A percentile compares a stretch with the other conserved stretches of the same genome.
Conservation (phyloP, 1,140 invertebrate species). For the Orchestia grillus region DNA sequence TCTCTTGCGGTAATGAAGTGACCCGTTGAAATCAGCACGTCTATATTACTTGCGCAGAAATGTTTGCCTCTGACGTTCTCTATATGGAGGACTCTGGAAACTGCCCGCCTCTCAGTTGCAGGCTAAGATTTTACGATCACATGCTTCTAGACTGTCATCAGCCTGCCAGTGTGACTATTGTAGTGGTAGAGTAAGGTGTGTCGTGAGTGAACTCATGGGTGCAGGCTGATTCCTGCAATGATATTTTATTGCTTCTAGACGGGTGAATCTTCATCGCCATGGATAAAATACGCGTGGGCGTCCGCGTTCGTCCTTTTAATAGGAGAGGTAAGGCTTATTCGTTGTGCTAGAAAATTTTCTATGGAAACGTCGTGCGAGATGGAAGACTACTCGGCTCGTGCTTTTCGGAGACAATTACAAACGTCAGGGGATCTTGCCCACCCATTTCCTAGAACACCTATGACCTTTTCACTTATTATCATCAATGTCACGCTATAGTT, state of each 20-base stretch:
- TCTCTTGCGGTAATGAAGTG: not conserved
- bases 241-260: constrained; percentile 9
- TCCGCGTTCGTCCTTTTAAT: constrained; percentile 40
- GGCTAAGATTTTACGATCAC: not conserved
- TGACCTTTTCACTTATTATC: not conserved
- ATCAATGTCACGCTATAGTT: not conserved
- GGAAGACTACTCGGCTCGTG: not conserved
- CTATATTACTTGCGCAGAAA: not conserved
- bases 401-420: constrained; percentile 31
- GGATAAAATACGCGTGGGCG: constrained; percentile 46
- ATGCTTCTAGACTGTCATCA: not conserved
- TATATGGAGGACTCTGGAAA: not conserved
- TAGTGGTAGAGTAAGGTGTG: not conserved
- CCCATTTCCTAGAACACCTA: not conserved
- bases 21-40: not conserved
- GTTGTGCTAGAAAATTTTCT: not conserved
- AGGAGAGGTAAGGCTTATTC: not conserved
- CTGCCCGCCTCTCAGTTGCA: not conserved
- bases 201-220: not conserved
- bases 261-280: constrained; percentile 13
- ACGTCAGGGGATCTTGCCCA: not conserved
- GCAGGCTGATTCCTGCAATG: not conserved
- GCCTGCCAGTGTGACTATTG: not conserved
- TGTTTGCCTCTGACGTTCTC: not conserved
- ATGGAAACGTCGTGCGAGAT: constrained; percentile 24